Evolutionary conservation across 2,797 vertebrate genomes (phyloP).

Genomic region (Ciconia nigra): DNA sequence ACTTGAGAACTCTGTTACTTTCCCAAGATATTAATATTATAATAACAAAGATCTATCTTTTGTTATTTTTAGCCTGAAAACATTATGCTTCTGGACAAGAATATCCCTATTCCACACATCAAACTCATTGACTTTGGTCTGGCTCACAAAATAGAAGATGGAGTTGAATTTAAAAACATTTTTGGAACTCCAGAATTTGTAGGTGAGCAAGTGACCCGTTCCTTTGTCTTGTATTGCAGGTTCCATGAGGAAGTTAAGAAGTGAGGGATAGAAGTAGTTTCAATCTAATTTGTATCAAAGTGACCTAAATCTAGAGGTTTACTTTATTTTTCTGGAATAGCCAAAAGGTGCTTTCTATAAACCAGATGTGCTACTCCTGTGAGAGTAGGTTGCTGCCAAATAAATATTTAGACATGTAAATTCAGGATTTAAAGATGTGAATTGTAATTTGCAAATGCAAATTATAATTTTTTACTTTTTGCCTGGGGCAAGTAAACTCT

Average conservation of each 20-base stretch:
- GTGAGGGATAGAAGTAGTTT: background rate
- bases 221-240: background rate
- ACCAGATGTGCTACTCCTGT: background rate
- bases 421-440: background rate
- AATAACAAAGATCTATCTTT: background rate
- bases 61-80: slow-evolving; percentile 89
- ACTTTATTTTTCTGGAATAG: background rate
- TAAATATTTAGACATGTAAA: background rate
- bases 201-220: slow-evolving; percentile 75
- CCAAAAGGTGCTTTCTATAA: background rate
- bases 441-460: background rate
- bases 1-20: background rate
- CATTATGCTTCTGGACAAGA: slow-evolving; percentile 96
- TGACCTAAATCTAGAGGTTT: background rate
- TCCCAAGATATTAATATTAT: background rate
- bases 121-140: slow-evolving; percentile 97
- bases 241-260: background rate
- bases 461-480: background rate
- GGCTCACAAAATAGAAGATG: slow-evolving; percentile 92
- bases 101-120: slow-evolving; percentile 85
- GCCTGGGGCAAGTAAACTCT: background rate
- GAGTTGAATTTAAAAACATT: slow-evolving; percentile 95
- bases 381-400: background rate
- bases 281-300: background rate
- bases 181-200: slow-evolving; percentile 98